phyloP scores from a whole-genome alignment of 1,140 invertebrate species.

The Leptopilina clavipes region DNA sequence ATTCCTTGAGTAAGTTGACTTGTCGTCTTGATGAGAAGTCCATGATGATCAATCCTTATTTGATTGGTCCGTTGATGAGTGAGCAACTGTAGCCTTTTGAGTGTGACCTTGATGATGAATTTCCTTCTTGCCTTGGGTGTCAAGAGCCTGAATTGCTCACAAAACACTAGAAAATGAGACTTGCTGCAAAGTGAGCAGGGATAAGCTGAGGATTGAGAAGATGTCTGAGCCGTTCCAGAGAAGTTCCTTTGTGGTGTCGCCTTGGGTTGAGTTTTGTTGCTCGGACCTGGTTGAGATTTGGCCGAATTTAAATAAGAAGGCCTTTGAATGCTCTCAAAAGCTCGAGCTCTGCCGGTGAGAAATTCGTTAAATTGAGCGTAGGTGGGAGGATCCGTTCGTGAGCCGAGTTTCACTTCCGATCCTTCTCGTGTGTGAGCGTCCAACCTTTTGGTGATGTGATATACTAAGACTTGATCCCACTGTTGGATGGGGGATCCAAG shows the following conservation, averaged over 20 bases:
- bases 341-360: background rate
- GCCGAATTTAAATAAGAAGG: no score
- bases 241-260: no score
- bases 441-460: background rate
- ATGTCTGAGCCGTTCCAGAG: no score
- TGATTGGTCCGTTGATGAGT: no score
- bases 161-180: background rate
- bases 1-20: no score
- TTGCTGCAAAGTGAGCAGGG: background rate
- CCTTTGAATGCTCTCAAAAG: background rate
- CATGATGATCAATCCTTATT: no score
- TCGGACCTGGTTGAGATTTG: no score
- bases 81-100: no score
- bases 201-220: no score
- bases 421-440: background rate
- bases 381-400: background rate
- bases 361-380: background rate
- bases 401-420: background rate
- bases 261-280: background rate
- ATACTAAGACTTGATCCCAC: background rate
- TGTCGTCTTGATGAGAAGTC: no score
- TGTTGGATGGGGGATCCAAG: background rate
- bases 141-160: background rate
- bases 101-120: no score
- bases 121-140: no score